A percentile compares a stretch with the other conserved stretches of the same genome.
phyloP scores from a whole-genome alignment of 2,113 vertebrate species.

The Pipra filicauda region DNA sequence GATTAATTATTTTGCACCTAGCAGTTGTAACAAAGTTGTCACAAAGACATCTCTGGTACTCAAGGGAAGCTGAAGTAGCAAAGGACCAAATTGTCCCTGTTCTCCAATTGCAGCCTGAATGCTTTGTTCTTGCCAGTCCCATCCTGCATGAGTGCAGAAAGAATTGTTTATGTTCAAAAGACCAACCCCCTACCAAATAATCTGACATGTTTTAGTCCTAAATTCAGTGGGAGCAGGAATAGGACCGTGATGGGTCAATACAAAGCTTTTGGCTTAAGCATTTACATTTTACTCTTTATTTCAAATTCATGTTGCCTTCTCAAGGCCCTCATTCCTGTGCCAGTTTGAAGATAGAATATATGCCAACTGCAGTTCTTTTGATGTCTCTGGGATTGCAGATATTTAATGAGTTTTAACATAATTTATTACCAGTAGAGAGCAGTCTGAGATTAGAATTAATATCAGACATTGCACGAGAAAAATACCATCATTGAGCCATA shows the following conservation, averaged over 20 bases:
- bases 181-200: background rate
- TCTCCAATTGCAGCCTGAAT: background rate
- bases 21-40: background rate
- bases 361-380: background rate
- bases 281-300: background rate
- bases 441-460: conserved; percentile 75
- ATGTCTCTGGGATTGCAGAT: background rate
- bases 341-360: background rate
- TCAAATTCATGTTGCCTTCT: background rate
- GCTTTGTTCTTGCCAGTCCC: background rate
- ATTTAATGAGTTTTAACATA: conserved; percentile 58
- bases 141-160: background rate
- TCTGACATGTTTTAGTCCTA: background rate
- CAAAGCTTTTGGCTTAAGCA: background rate
- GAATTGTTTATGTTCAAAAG: background rate
- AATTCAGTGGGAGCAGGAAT: background rate
- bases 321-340: background rate
- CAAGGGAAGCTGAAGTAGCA: background rate
- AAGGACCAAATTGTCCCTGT: background rate
- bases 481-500: background rate
- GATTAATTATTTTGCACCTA: background rate
- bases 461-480: conserved; percentile 10
- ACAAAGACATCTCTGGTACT: background rate
- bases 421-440: conserved; percentile 77
- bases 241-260: background rate